Percentiles rank a stretch among this genome's conserved stretches.
Evolutionary conservation across 2,797 vertebrate species (phyloP).

Genomic region (Sebastes jordani): DNA sequence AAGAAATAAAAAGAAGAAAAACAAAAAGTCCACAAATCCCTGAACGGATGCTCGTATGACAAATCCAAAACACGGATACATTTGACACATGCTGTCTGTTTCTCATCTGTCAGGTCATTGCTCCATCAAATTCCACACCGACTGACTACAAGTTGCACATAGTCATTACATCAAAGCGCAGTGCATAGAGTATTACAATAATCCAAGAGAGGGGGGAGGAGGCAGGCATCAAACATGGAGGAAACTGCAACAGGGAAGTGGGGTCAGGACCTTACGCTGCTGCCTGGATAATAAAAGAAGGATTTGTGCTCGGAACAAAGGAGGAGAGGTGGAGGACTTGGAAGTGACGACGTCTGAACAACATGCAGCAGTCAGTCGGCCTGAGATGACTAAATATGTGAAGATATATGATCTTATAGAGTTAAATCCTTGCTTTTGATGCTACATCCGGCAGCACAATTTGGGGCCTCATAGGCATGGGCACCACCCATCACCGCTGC

Average conservation of each 20-base stretch:
- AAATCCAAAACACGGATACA: constrained; percentile 30
- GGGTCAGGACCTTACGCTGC: constrained; percentile 76
- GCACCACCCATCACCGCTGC: neutral
- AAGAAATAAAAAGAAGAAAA: neutral
- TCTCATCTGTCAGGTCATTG: constrained; percentile 59
- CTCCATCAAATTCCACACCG: constrained; percentile 68
- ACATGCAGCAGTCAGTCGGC: constrained; percentile 51
- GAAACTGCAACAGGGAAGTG: constrained; percentile 76
- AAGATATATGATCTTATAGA: constrained; percentile 14
- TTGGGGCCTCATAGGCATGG: neutral
- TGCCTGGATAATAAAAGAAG: constrained; percentile 78
- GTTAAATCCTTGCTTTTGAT: constrained; percentile 16
- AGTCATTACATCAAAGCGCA: constrained; percentile 79
- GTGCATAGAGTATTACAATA: constrained; percentile 75
- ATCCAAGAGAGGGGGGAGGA: constrained; percentile 62
- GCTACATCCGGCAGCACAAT: neutral
- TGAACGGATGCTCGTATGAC: neutral
- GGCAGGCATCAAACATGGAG: constrained; percentile 68
- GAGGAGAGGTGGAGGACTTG: constrained; percentile 53
- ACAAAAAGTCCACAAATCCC: neutral
- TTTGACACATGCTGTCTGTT: constrained; percentile 39
- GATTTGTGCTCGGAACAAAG: constrained; percentile 79
- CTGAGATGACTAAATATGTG: constrained; percentile 17
- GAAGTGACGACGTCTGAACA: constrained; percentile 55
- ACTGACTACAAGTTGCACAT: constrained; percentile 70